Evolutionary conservation across 1,140 invertebrate genomes (phyloP).

Genomic region (Drosophila rhopaloa): DNA sequence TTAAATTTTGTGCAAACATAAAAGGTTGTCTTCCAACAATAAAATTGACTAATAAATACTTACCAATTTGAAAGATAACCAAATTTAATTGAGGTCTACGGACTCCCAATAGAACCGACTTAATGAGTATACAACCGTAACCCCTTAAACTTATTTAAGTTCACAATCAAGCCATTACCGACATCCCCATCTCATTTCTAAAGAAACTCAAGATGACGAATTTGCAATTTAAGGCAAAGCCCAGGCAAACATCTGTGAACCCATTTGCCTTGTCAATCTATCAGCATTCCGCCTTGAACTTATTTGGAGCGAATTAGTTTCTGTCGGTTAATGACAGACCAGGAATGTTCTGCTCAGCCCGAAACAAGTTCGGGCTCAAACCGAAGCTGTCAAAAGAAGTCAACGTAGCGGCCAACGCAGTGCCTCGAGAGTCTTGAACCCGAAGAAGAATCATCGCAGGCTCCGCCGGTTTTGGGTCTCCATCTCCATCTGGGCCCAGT

Average conservation of each 20-base stretch:
- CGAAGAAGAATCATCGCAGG: slow-evolving; percentile 5
- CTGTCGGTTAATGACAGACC: slow-evolving; percentile 46
- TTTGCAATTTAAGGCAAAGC: slow-evolving; percentile 15
- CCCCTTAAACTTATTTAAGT: slow-evolving; percentile 3
- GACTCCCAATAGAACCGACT: neutral
- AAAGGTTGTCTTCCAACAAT: neutral
- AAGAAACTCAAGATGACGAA: slow-evolving; percentile 20
- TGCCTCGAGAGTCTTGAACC: slow-evolving; percentile 28
- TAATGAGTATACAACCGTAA: neutral
- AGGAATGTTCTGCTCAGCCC: slow-evolving; percentile 23
- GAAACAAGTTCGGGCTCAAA: slow-evolving; percentile 29
- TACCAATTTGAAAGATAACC: neutral
- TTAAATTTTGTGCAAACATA: neutral
- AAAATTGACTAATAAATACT: neutral
- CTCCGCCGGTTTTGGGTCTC: slow-evolving; percentile 24
- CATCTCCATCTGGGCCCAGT: slow-evolving; percentile 16
- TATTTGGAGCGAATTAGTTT: slow-evolving; percentile 53
- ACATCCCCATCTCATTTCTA: slow-evolving; percentile 1
- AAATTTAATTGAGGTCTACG: neutral
- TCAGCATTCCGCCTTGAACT: slow-evolving; percentile 51
- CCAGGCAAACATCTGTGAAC: slow-evolving; percentile 19
- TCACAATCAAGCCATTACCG: slow-evolving; percentile 15
- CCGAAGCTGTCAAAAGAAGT: slow-evolving; percentile 20
- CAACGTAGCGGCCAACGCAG: slow-evolving; percentile 9
- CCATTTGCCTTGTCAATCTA: slow-evolving; percentile 40